Evolutionary conservation across 2,797 vertebrate species (phyloP), one percentile per base, ranked within the genome.

Genomic region (Melanotaenia trifasciata): DNA sequence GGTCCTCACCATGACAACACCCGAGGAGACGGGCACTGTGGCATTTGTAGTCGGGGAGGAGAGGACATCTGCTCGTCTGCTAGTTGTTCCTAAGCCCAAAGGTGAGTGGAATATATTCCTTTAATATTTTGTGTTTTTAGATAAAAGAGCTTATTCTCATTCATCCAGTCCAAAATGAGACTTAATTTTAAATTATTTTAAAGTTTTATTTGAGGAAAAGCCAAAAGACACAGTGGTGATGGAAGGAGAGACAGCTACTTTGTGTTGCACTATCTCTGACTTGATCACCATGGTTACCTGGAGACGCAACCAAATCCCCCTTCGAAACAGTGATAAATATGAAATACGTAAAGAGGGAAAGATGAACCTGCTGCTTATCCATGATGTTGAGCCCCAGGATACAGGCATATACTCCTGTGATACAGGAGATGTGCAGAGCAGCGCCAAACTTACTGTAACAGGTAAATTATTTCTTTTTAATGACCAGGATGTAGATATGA

Each of bases 321-420:
- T 95, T 3, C 70, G 67, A 54, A 76, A 72, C 0, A 76, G 91
- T 26, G 87, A 92, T 16, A 95, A 94, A 80, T 95, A 95, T 45
- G 87, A 93, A 60, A 77, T 90, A 8, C 73, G 62, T 14, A 93
- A 94, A 64, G 89, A 95, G 35, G 94, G 94, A 13, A 93, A 93
- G 72, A 61, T 84, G 59, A 94, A 93, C 81, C 35, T 90, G n/a
- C 88, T 95, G 69, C 76, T 92, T 0, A 94, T 95, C 75, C 84
- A 70, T 72, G 86, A 91, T 59, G 90, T 84, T 47, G 93, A 93
- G 50, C 87, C 72, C 63, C 91, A 90, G 69, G 97, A 99, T 77
- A 91, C 94, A 30, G 98, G 96, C 28, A 80, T 88, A 2, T 99
- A 99, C 67, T 92, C 88, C 0, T 98, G 97, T 82, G 90, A 95